Evolutionary conservation across 1,140 invertebrate genomes (phyloP).

Genomic region (Papilio polytes): DNA sequence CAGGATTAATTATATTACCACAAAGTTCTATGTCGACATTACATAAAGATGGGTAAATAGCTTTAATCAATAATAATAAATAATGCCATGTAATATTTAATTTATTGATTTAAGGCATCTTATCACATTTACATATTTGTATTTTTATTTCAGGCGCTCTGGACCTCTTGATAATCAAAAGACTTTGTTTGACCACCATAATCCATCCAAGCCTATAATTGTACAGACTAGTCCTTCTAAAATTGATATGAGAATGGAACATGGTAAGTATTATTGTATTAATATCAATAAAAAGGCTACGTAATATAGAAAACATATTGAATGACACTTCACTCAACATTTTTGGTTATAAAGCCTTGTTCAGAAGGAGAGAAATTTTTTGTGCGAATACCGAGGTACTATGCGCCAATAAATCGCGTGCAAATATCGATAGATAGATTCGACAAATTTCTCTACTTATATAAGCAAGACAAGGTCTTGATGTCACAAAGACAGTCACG

Average conservation of each 20-base stretch:
- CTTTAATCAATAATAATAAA: background rate
- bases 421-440: too few relatives aligned
- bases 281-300: background rate
- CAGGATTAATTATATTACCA: slow-evolving; percentile 70
- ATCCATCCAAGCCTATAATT: slow-evolving; percentile 78
- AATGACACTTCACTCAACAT: too few relatives aligned
- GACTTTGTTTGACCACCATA: slow-evolving; percentile 75
- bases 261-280: slow-evolving; percentile 54
- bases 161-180: slow-evolving; percentile 64
- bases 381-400: too few relatives aligned
- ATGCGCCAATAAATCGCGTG: too few relatives aligned
- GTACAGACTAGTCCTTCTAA: slow-evolving; percentile 73
- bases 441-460: too few relatives aligned
- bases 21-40: slow-evolving; percentile 67
- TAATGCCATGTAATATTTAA: background rate
- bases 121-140: background rate
- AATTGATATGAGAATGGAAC: slow-evolving; percentile 70
- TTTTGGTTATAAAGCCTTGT: too few relatives aligned
- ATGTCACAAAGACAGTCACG: too few relatives aligned
- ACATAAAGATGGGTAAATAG: slow-evolving; percentile 71
- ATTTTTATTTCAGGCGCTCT: slow-evolving; percentile 58
- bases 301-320: too few relatives aligned
- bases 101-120: background rate
- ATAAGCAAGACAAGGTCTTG: too few relatives aligned
- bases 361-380: too few relatives aligned